Evolutionary conservation across 2,888 invertebrate species (phyloP).

Genomic region (Cheilosia soror): DNA sequence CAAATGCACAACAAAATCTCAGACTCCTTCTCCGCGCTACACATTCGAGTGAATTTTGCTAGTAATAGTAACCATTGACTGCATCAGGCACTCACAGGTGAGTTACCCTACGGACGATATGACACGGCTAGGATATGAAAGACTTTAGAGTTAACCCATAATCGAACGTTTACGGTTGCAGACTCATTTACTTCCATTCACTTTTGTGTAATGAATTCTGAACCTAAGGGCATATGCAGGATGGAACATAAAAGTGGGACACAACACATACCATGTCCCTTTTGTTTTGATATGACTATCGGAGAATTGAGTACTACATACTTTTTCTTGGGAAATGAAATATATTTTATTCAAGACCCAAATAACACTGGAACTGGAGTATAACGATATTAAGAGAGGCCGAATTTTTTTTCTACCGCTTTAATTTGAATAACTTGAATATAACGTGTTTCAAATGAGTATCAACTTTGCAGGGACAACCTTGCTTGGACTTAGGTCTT

Average conservation of each 20-base stretch:
- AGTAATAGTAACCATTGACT: conserved; percentile 8
- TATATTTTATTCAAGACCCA: conserved; percentile 61
- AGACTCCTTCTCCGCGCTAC: conserved; percentile 1
- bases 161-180: conserved; percentile 60
- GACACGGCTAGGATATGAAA: conserved; percentile 31
- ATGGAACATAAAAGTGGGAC: conserved; percentile 38
- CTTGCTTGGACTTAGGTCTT: conserved; percentile 31
- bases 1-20: conserved; percentile 14
- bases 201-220: conserved; percentile 49
- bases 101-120: conserved; percentile 24
- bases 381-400: conserved; percentile 33
- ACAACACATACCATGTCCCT: conserved; percentile 49
- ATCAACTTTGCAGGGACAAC: conserved; percentile 35
- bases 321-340: conserved; percentile 30
- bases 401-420: conserved; percentile 56
- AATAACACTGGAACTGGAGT: conserved; percentile 36
- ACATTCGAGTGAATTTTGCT: conserved; percentile 27
- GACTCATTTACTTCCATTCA: conserved; percentile 59
- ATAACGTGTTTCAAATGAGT: conserved; percentile 62
- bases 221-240: conserved; percentile 8
- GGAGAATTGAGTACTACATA: background rate
- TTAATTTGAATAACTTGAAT: conserved; percentile 48
- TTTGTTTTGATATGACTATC: conserved; percentile 22
- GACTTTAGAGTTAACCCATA: conserved; percentile 55
- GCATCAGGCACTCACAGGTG: conserved; percentile 39